Evolutionary conservation across 2,888 invertebrate species (phyloP), one percentile per base, ranked within the genome.

Genomic region (Willowsia nigromaculata): DNA sequence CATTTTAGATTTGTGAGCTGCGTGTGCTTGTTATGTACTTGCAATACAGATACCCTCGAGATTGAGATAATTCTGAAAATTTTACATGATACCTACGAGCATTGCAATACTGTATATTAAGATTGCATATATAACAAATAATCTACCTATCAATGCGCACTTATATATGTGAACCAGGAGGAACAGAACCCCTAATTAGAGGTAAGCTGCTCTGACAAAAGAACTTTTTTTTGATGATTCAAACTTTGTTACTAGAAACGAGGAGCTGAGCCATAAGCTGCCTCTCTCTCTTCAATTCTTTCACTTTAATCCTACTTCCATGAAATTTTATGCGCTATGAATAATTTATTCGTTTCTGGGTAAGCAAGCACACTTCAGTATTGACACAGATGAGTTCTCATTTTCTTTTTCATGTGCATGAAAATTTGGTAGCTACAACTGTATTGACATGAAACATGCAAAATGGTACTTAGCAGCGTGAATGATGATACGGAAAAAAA

Each of bases 161-260:
- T n/a, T n/a, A n/a, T n/a, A n/a, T n/a, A 25, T 5, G n/a, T 47
- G 74, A 15, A 15, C 25, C 27, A 11, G 33, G 33, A 78, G 5
- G 43, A 82, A 18, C 88, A 88, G 88, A 88, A 59, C 88, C 88
- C 88, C 88, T 88, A 88, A 88, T 88, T 88, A 88, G 88, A 85
- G 62, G 82, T 88, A 88, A 88, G 83, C 82, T 83, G 47, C 59
- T 87, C 74, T 71, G 71, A 87, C 86, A 68, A 85, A 50, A 33
- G 76, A 56, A 85, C 30, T 22, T 78, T 47, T 85, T 56, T 65
- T 22, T n/a, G 68, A 43, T 85, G 80, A 85, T 65, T 85, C 76
- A 80, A 78, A 86, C 33, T 76, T 76, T 76, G 76, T 33, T 62
- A 22, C 13, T 11, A 18, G 47, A 47, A 18, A 22, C 43, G 50